A percentile compares a stretch with the other conserved stretches of the same genome.
These are phyloP conservation scores for Batillaria attramentaria DNA, from an alignment of 1,140 invertebrate genomes.

Conservation along the genomic window DNA sequence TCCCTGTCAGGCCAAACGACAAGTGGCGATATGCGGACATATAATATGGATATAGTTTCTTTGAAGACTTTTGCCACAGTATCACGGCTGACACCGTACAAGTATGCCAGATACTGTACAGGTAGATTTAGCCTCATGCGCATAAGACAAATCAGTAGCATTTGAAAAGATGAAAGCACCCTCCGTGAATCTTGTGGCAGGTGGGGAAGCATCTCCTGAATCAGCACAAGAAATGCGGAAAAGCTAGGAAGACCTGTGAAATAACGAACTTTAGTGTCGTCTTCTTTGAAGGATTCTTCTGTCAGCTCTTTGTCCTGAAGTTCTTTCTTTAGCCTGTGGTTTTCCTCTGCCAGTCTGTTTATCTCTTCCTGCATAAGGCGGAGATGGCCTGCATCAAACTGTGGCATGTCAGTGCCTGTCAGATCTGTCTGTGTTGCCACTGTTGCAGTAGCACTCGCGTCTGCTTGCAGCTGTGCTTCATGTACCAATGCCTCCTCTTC, in stretches of 20 bases:
- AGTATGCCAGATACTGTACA: conserved; percentile 14
- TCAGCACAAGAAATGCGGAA: not conserved
- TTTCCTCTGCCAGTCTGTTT: not conserved
- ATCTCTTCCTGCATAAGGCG: not conserved
- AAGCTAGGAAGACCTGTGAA: conserved; percentile 12
- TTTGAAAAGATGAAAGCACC: not conserved
- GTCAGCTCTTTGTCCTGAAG: not conserved
- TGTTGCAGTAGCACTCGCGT: too few species aligned
- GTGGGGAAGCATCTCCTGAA: not conserved
- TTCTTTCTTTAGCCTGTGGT: not conserved
- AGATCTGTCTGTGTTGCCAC: too few species aligned
- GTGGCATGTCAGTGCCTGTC: too few species aligned
- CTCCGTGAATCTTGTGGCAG: conserved; percentile 1
- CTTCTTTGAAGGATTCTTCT: not conserved
- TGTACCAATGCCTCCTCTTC: too few species aligned
- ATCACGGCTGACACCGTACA: conserved; percentile 22
- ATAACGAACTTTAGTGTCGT: not conserved
- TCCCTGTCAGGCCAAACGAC: conserved; percentile 43
- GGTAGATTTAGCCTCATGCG: conserved; percentile 23
- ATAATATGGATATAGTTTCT: conserved; percentile 34
- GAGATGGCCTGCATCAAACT: not conserved
- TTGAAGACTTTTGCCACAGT: conserved; percentile 34
- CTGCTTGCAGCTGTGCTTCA: too few species aligned
- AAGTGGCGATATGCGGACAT: conserved; percentile 24
- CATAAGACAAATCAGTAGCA: not conserved